Evolutionary conservation across 2,113 vertebrate species (phyloP), one percentile per base, ranked within the genome.

Genomic region (Hepsetus odoe): DNA sequence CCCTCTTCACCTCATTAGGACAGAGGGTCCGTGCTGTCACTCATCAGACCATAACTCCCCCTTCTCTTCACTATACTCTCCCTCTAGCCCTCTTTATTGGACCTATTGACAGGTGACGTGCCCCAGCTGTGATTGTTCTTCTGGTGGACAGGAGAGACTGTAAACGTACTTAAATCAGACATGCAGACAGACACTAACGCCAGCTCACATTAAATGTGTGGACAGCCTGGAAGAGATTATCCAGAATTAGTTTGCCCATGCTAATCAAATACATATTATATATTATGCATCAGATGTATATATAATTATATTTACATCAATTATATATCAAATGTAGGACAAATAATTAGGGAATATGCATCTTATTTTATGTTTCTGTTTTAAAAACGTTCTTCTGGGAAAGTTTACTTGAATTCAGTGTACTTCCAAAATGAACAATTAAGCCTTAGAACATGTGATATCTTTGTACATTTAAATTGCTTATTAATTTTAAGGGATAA

Each of bases 111-210:
- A 58, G 74, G 87, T 88, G 86, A 85, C 74, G 53, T 78, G 85
- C 76, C 46, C 88, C 90, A 93, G 91, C 93, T 95, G 91, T 93
- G 91, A 87, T 85, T 83, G 90, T 86, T 75, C n/a, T 85, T 20
- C 92, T 93, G 89, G 91, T 85, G 12, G 26, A 40, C 6, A 58
- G 10, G 16, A 12, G 24, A 56, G 33, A 53, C 35, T 67, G 16
- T 76, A 68, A 58, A 32, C 13, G 8, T 26, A 32, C 22, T 64
- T 64, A 49, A 74, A 55, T 51, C 30, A 49, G 12, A 66, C 62
- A 42, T 8, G 20, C 65, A 76, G 32, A 67, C 30, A 76, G 61
- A 35, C 26, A 66, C 44, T 53, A 40, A 49, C 1, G 67, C 2
- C 2, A 5, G 3, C 30, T 12, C 46, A 62, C 62, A 55, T 65